Evolutionary conservation across 1,140 invertebrate genomes (phyloP).

Genomic region (Hormaphis cornu): DNA sequence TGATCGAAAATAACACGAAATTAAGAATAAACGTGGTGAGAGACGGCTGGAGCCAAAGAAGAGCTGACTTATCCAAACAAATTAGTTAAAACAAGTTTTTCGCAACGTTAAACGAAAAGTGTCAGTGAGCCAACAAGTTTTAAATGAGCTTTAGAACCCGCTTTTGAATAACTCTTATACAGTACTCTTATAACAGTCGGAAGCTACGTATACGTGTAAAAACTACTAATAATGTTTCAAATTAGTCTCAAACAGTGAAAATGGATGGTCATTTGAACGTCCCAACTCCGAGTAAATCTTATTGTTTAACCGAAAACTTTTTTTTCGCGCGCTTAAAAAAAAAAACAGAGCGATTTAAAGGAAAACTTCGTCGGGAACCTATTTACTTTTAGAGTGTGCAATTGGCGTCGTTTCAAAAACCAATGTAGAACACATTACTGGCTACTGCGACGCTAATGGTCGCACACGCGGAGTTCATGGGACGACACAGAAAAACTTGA

Average conservation of each 20-base stretch:
- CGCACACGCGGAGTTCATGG: not conserved
- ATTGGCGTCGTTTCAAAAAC: not conserved
- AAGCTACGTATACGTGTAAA: too few relatives aligned
- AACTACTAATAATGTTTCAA: not conserved
- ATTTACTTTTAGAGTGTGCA: not conserved
- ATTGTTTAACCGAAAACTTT: not conserved
- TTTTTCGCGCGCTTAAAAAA: not conserved
- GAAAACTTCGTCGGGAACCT: not conserved
- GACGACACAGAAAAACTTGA: too few relatives aligned
- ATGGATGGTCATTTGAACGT: not conserved
- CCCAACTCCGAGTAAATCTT: not conserved
- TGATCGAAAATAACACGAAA: too few relatives aligned
- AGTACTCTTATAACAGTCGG: not conserved
- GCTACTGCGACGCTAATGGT: not conserved
- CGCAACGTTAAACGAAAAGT: not conserved
- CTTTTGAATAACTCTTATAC: not conserved
- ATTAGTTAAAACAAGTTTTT: too few relatives aligned
- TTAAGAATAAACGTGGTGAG: too few relatives aligned
- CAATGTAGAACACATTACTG: not conserved
- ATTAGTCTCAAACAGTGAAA: not conserved
- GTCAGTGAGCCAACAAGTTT: not conserved
- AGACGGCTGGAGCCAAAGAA: too few relatives aligned
- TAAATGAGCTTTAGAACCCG: not conserved
- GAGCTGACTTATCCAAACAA: too few relatives aligned
- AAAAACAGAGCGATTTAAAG: not conserved